Base-by-base conservation (phyloP, 2,113 vertebrate genomes). In the Apodemus sylvaticus region DNA sequence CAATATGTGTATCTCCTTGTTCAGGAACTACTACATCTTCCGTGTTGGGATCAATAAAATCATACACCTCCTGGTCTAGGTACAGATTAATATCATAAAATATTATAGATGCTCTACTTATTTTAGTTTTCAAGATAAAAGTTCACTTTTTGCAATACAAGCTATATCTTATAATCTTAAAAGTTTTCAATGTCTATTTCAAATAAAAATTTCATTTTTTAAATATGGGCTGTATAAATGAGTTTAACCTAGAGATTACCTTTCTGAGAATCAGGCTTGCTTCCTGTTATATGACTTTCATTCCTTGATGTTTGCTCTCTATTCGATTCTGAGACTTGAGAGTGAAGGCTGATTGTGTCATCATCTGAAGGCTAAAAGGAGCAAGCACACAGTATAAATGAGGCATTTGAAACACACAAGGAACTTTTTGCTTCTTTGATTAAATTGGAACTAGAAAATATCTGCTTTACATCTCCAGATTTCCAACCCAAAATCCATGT, bases 341-440 rank as follows among this genome's bases (percentile, higher is more conserved):
- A 99, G 98, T 99, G 99, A 97, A 99, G 99, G 98, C 99, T 99
- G 98, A 99, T 98, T 7, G 99, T 99, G 95, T 99, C 99, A 39
- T 99, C 99, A 87, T 99, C 99, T 89, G 99, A 99, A 31, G 99
- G 99, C 99, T 99, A 97, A 83, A 98, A 98, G 96, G 62, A 94
- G 97, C 78, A 97, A 93, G 31, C 34, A 96, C 8, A 92, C 62
- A 96, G 22, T 92, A 91, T 39, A 83, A 89, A 90, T 12, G 2
- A 94, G 45, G 31, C 10, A 88, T 68, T 93, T 53, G 64, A 83
- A 95, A 89, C 0, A 82, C 19, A n/a, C 7, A 3, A 62, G 55
- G 86, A 94, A 20, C 51, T 90, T 92, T 94, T 78, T 76, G 39
- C 53, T 91, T 24, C 22, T 42, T 85, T 94, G 92, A 86, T 60